phyloP scores from a whole-genome alignment of 2,797 vertebrate species.

The Sarcoramphus papa region DNA sequence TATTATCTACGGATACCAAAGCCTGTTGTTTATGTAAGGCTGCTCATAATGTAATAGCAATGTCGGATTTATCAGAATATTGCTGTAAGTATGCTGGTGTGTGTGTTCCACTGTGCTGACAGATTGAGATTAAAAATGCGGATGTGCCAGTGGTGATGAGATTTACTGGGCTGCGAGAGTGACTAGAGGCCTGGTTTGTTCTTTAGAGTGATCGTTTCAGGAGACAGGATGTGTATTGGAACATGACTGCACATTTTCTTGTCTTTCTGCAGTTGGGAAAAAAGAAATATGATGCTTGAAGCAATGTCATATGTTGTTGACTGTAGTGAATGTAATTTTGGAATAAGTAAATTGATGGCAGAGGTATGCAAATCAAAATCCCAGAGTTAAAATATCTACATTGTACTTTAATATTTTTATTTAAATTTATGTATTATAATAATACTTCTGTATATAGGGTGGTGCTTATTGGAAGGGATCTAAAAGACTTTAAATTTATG shows the following conservation, averaged over 20 bases:
- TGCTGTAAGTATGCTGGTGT: conserved; percentile 1
- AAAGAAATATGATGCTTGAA: not conserved
- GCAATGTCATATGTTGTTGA: not conserved
- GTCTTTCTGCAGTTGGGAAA: not conserved
- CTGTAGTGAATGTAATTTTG: not conserved
- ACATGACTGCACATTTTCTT: not conserved
- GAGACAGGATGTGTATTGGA: not conserved
- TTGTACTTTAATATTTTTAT: not conserved
- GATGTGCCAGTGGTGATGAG: conserved; percentile 13
- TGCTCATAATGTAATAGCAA: conserved; percentile 1
- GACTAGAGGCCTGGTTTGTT: conserved; percentile 16
- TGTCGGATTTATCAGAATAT: conserved; percentile 35
- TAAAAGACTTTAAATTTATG: not conserved
- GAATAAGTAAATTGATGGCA: not conserved
- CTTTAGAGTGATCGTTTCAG: not conserved
- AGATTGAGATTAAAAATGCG: conserved; percentile 27
- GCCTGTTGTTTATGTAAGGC: conserved; percentile 12
- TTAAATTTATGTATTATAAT: not conserved
- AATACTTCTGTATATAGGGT: not conserved
- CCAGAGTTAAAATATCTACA: not conserved
- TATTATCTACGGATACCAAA: not conserved
- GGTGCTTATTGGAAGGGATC: not conserved
- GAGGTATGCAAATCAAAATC: not conserved
- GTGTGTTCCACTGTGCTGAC: conserved; percentile 20
- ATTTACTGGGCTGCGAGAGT: not conserved